phyloP scores from a whole-genome alignment of 2,797 vertebrate species.

The Sphenodon punctatus region DNA sequence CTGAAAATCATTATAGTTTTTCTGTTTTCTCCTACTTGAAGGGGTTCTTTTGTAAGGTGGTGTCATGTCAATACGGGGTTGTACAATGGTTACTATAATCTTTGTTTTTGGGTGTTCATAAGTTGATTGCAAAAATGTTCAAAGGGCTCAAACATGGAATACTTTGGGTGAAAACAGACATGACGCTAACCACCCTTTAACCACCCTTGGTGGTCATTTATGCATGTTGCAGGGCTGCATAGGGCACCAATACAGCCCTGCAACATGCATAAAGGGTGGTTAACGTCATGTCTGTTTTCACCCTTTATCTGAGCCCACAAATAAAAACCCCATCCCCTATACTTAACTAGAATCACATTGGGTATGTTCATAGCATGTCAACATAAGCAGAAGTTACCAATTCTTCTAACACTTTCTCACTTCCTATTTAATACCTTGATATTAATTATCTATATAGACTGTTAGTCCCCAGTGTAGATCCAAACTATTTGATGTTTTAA shows the following conservation, averaged over 20 bases:
- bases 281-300: too few relatives aligned
- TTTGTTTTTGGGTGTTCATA: slow-evolving; percentile 52
- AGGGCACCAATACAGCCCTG: too few relatives aligned
- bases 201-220: too few relatives aligned
- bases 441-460: neutral
- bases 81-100: slow-evolving; percentile 61
- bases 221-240: too few relatives aligned
- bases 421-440: slow-evolving; percentile 2
- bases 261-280: too few relatives aligned
- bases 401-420: slow-evolving; percentile 33
- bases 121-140: slow-evolving; percentile 53
- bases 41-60: slow-evolving; percentile 70
- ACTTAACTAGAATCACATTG: slow-evolving; percentile 22
- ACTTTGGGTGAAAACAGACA: too few relatives aligned
- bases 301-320: too few relatives aligned
- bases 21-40: slow-evolving; percentile 73
- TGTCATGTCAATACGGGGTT: slow-evolving; percentile 73
- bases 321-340: too few relatives aligned
- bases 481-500: slow-evolving; percentile 46
- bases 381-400: slow-evolving; percentile 36
- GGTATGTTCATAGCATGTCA: slow-evolving; percentile 31
- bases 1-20: slow-evolving; percentile 84
- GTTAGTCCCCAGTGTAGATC: slow-evolving; percentile 41
- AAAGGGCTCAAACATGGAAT: slow-evolving; percentile 9
- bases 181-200: too few relatives aligned